Evolutionary conservation across 2,113 vertebrate genomes (phyloP).

Genomic region (Dinomys branickii): DNA sequence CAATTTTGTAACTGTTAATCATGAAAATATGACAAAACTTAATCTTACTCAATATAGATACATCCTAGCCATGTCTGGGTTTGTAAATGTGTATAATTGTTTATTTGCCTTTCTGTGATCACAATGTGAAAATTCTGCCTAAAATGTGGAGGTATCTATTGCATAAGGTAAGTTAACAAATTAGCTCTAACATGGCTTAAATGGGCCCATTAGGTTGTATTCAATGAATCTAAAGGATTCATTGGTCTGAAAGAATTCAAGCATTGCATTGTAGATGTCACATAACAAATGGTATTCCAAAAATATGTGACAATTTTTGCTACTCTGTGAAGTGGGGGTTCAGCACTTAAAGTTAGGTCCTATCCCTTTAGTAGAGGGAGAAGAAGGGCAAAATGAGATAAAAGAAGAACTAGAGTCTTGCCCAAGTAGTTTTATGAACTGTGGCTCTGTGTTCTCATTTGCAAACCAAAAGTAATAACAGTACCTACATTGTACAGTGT

Average conservation of each 20-base stretch:
- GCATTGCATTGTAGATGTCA: not conserved
- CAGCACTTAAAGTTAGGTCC: not conserved
- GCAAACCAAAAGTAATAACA: not conserved
- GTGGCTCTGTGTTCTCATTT: not conserved
- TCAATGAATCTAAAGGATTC: not conserved
- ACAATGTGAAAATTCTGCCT: not conserved
- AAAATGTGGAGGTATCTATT: not conserved
- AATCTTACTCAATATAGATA: slow-evolving; percentile 51
- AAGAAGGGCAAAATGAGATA: not conserved
- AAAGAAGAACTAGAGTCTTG: not conserved
- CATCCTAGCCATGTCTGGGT: not conserved
- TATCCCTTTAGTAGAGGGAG: not conserved
- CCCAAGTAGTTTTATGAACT: not conserved
- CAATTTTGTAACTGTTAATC: slow-evolving; percentile 35
- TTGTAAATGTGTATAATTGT: not conserved
- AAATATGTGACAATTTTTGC: not conserved
- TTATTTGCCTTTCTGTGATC: not conserved
- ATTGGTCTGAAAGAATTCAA: not conserved
- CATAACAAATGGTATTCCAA: not conserved
- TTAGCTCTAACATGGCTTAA: not conserved
- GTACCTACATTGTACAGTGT: not conserved
- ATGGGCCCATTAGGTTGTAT: not conserved
- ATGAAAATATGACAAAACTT: slow-evolving; percentile 29
- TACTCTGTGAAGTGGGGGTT: not conserved
- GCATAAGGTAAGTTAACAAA: not conserved